Base-by-base conservation (phyloP, 2,113 vertebrate species). In the Argyrosomus japonicus region DNA sequence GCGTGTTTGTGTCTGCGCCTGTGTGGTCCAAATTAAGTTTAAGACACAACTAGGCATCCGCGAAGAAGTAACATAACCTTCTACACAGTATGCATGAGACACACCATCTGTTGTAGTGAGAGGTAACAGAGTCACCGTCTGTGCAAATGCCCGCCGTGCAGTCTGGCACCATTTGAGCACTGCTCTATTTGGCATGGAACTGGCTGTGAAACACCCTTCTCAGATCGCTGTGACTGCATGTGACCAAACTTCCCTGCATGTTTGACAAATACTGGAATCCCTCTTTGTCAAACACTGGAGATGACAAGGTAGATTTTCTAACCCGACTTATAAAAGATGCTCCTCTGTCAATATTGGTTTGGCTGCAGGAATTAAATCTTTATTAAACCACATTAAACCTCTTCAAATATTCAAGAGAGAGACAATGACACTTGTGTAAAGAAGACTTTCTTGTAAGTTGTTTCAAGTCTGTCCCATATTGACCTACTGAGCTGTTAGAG, bases 101-200 rank as follows among this genome's bases (percentile, higher is more conserved):
- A 58, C 75, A 75, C 92, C 92, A 93, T 92, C 92, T 93, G 91
- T 68, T 90, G 73, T 56, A 43, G 77, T 79, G 88, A 82, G 82
- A 89, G 81, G 86, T 82, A 89, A 92, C 86, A 13, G 76, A 87
- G 88, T 88, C 88, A 85, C 85, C 78, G 89, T 87, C 89, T 93
- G 89, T 87, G 87, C 54, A 50, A 83, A 75, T 87, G 83, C 86
- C 83, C 84, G 69, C 89, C 92, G 25, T 68, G 72, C 68, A 87
- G 78, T 89, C 90, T 90, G 82, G 79, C 84, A 68, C 84, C 75
- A 80, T 86, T 83, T 78, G 82, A 89, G 79, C 56, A 73, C 75
- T 57, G 86, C 79, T 91, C 79, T 70, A 3, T 82, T 88, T 90
- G 87, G 83, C 81, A 84, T 45, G 78, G 40, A 70, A 60, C 70